Evolutionary conservation across 2,888 invertebrate species (phyloP), one percentile per base, ranked within the genome.

Genomic region (Hemaris fuciformis): DNA sequence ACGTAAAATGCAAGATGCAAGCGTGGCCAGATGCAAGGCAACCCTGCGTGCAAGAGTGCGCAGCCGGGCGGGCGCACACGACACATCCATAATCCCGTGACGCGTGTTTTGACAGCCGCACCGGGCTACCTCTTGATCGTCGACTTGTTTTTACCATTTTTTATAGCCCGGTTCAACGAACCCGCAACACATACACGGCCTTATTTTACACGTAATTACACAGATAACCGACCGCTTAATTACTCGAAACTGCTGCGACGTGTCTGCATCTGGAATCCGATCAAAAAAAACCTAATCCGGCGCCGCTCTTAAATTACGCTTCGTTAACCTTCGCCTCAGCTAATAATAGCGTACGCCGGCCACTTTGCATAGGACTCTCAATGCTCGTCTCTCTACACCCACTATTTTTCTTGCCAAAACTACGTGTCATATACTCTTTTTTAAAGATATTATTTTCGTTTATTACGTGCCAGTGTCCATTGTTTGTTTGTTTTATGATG

Each of bases 11-110:
- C n/a, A 38, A 38, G 10, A 45, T 10, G 4, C 2, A 43, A 18
- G 10, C 13, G 13, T 22, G 0, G 3, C 18, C 18, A 45, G 10
- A 3, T 6, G 3, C 18, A 8, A 45, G 20, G 20, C 43, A 45
- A 22, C 80, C 81, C 76, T 80, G 69, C 18, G 67, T 66, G 62
- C 65, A 68, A 67, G 71, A 68, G 68, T 66, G 65, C 69, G 61
- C 65, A 53, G 27, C 10, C 25, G 25, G 6, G 8, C 53, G 31
- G 27, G 27, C 53, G 31, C 53, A 53, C 53, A 53, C 48, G 84
- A 86, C 84, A 85, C 85, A 87, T 89, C 84, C 80, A 89, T 89
- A 89, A 88, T 86, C 89, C 89, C 75, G 89, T 89, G 89, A 89
- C 89, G 89, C 84, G 78, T 86, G 83, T 87, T 89, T 87, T 89